Conservation (phyloP, 2,113 vertebrate species). For the Leucopsar rothschildi region DNA sequence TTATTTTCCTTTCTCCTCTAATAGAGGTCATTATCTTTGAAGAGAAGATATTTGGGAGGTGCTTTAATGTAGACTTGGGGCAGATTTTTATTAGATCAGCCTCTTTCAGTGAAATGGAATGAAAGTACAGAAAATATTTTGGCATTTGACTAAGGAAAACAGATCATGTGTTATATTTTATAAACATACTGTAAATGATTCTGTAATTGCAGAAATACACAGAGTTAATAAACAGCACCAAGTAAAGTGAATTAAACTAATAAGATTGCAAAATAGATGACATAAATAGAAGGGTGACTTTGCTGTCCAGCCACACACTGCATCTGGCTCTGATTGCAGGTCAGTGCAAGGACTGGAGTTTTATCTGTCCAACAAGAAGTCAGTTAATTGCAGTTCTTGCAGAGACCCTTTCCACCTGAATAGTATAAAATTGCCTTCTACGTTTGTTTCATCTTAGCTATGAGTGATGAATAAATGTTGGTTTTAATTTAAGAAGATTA, state of each 20-base stretch:
- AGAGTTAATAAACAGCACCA: background rate
- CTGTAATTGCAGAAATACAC: background rate
- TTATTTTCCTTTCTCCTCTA: background rate
- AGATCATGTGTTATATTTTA: background rate
- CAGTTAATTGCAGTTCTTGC: background rate
- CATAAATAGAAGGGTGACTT: background rate
- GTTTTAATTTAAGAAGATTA: background rate
- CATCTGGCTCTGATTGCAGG: background rate
- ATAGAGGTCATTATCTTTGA: slow-evolving; percentile 19
- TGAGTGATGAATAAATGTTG: background rate
- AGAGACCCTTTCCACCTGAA: background rate
- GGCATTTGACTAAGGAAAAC: slow-evolving; percentile 11
- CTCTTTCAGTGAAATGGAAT: slow-evolving; percentile 3
- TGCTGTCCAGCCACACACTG: background rate
- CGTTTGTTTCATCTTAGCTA: background rate
- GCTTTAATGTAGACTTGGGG: background rate
- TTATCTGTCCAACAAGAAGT: background rate
- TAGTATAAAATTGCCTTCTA: background rate
- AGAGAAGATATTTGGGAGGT: slow-evolving; percentile 14
- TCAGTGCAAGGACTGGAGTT: background rate
- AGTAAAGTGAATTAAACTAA: background rate
- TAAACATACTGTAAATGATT: background rate
- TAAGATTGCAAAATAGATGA: background rate
- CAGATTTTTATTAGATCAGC: slow-evolving; percentile 27
- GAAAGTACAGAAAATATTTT: slow-evolving; percentile 29